Evolutionary conservation across 23 tunicate species (phyloP).

Genomic region (Aplidium turbinatum): DNA sequence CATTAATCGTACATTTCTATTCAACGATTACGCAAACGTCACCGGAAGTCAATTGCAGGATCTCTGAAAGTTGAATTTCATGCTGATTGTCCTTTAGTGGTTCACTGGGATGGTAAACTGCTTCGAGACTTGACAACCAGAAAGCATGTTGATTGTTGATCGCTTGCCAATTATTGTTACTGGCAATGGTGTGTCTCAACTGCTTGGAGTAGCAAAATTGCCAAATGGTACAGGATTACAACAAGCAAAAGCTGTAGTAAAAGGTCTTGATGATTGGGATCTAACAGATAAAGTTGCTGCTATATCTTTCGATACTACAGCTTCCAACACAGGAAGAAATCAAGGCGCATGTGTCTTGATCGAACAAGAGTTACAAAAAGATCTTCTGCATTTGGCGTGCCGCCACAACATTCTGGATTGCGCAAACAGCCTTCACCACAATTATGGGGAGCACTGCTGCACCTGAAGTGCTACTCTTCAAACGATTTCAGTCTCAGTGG

Average conservation of each 20-base stretch:
- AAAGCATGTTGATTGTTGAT: too few relatives aligned
- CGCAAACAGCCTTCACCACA: slow-evolving; percentile 24
- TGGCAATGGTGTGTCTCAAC: too few relatives aligned
- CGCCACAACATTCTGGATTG: slow-evolving; percentile 26
- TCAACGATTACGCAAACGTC: too few relatives aligned
- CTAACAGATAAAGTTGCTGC: too few relatives aligned
- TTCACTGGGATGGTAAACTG: not conserved
- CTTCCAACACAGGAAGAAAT: not conserved
- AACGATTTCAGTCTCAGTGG: slow-evolving; percentile 31
- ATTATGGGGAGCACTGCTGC: slow-evolving; percentile 20
- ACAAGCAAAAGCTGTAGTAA: too few relatives aligned
- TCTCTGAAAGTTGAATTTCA: slow-evolving; percentile 4
- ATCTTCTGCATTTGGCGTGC: slow-evolving; percentile 24
- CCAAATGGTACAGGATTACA: too few relatives aligned
- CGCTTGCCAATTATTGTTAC: too few relatives aligned
- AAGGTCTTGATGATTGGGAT: too few relatives aligned
- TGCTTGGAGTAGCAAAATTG: too few relatives aligned
- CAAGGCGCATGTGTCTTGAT: slow-evolving; percentile 2
- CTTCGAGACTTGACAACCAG: too few relatives aligned
- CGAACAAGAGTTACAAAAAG: slow-evolving; percentile 5
- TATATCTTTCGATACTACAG: too few relatives aligned
- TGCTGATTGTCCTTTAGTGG: slow-evolving; percentile 9
- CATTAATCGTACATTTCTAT: too few relatives aligned
- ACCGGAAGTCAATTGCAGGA: slow-evolving; percentile 4
- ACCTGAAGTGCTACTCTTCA: slow-evolving; percentile 31